These are phyloP conservation scores for Cherax destructor DNA, from an alignment of 1,140 invertebrate genomes.

Conservation along the genomic window DNA sequence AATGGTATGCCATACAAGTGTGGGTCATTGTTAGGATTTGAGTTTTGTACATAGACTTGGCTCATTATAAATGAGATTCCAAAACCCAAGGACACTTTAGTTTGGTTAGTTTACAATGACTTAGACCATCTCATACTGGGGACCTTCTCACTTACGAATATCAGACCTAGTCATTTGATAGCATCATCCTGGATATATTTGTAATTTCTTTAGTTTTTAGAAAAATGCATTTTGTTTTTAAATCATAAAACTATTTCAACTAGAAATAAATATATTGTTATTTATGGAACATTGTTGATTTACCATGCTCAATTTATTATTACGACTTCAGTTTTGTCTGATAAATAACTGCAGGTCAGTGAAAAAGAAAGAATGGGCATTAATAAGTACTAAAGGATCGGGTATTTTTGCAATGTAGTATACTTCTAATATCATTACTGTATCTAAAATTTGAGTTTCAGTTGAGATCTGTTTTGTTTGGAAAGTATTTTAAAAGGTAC, in stretches of 20 bases:
- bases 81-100: conserved; percentile 25
- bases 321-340: conserved; percentile 14
- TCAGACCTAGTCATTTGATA: conserved; percentile 57
- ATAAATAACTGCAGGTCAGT: conserved; percentile 11
- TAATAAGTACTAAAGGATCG: neutral
- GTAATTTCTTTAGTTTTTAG: neutral
- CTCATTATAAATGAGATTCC: conserved; percentile 33
- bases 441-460: neutral
- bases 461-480: neutral
- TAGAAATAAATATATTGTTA: conserved; percentile 21
- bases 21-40: conserved; percentile 32
- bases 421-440: conserved; percentile 4
- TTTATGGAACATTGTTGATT: conserved; percentile 29
- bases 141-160: conserved; percentile 30
- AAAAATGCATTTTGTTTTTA: conserved; percentile 17
- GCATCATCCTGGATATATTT: conserved; percentile 19
- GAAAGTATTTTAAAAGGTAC: neutral
- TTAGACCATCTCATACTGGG: conserved; percentile 20
- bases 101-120: conserved; percentile 27
- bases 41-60: conserved; percentile 25
- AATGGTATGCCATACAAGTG: conserved; percentile 24
- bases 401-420: neutral
- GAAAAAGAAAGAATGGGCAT: conserved; percentile 19
- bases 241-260: conserved; percentile 10
- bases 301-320: conserved; percentile 19